phyloP scores from a whole-genome alignment of 2,888 invertebrate genomes.

The Cosmopolites sordidus region DNA sequence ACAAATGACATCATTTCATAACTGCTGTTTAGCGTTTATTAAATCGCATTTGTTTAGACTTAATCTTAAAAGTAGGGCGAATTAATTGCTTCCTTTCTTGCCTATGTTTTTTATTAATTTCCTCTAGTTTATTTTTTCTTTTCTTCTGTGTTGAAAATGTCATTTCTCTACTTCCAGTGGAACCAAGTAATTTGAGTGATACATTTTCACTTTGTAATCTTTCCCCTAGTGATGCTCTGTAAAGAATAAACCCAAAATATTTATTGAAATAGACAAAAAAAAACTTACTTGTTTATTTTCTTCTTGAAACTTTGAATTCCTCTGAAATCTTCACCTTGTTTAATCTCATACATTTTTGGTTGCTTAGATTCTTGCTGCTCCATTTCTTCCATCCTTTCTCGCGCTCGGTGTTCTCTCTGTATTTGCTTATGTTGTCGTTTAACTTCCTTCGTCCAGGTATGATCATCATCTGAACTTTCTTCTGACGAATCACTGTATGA shows the following conservation, averaged over 20 bases:
- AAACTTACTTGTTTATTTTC: slow-evolving; percentile 51
- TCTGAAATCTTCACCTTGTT: slow-evolving; percentile 59
- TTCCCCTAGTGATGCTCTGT: slow-evolving; percentile 69
- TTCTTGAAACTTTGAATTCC: slow-evolving; percentile 51
- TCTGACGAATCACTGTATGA: slow-evolving; percentile 30
- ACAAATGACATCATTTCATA: too few relatives aligned
- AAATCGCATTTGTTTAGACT: slow-evolving; percentile 26
- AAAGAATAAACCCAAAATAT: slow-evolving; percentile 33
- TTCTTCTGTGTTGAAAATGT: slow-evolving; percentile 65
- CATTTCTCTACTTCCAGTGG: slow-evolving; percentile 74
- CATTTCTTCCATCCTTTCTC: slow-evolving; percentile 43
- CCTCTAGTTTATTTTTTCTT: slow-evolving; percentile 54
- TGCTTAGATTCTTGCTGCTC: slow-evolving; percentile 39
- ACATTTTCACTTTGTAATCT: slow-evolving; percentile 62
- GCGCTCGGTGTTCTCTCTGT: slow-evolving; percentile 52
- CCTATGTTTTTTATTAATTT: slow-evolving; percentile 61
- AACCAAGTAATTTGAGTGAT: slow-evolving; percentile 53
- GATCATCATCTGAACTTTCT: slow-evolving; percentile 75
- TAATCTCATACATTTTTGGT: slow-evolving; percentile 58
- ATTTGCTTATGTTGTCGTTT: slow-evolving; percentile 70
- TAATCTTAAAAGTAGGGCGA: slow-evolving; percentile 49
- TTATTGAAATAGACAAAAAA: neutral
- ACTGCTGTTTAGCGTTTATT: slow-evolving; percentile 15
- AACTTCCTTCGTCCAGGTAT: slow-evolving; percentile 74
- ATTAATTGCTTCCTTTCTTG: slow-evolving; percentile 66